Evolutionary conservation across 2,888 invertebrate genomes (phyloP), one percentile per base, ranked within the genome.

Genomic region (Brassicogethes aeneus): DNA sequence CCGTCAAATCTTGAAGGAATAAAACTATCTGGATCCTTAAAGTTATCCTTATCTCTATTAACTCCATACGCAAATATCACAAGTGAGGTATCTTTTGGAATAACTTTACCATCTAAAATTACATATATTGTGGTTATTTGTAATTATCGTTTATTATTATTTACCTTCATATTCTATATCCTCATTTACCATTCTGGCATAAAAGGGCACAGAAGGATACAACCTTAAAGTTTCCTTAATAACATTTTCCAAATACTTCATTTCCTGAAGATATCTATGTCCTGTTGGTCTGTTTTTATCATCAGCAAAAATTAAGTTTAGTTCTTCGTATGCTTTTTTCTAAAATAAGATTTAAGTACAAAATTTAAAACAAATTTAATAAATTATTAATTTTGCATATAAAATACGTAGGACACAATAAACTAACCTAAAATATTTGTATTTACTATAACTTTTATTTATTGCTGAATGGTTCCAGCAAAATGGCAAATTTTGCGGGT

Each of bases 181-280:
- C 38, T 55, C 40, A 3, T 41, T 41, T 5, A 53, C 37, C 17
- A 34, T 31, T 45, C 62, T 51, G 3, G 46, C 57, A 30, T 50
- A 50, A 3, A 58, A 34, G 2, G 64, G 61, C 2, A 61, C 62
- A 3, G 61, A 43, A 10, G 64, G 62, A 41, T 56, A 63, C 8
- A 60, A 16, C 17, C 65, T 44, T 16, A 62, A 41, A 5, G 55
- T 44, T 47, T 65, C 64, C 40, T 62, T 62, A 10, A 64, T 58
- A 1, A 61, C 61, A 38, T 48, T 40, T 34, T 62, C 62, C 36
- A 65, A 47, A 38, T 61, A 62, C 43, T 58, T 62, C 62, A 65
- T 62, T 17, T 57, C 43, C 33, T 52, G 49, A 5, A 64, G 42
- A 36, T 61, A 56, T 40, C 61, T 52, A 41, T 57, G 46, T 1